A percentile compares a stretch with the other conserved stretches of the same genome.
Conservation (phyloP, 2,113 vertebrate species). For the Nothoprocta perdicaria region DNA sequence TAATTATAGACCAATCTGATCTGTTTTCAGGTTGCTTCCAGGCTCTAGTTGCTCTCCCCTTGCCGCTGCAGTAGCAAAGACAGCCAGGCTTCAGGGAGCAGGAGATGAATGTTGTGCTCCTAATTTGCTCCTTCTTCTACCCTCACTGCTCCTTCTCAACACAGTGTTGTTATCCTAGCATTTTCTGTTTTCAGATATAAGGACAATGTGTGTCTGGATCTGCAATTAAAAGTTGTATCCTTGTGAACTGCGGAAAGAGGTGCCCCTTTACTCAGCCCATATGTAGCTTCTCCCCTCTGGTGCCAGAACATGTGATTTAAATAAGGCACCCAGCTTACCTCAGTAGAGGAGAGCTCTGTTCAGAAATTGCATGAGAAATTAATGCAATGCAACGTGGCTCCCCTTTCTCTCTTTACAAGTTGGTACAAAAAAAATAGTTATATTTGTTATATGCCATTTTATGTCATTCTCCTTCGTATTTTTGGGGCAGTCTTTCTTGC, state of each 20-base stretch:
- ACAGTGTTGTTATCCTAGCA: background rate
- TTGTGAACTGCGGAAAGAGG: slow-evolving; percentile 51
- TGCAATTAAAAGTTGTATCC: slow-evolving; percentile 26
- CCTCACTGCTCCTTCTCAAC: background rate
- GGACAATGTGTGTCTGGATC: slow-evolving; percentile 56
- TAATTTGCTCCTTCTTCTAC: background rate
- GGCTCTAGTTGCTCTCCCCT: background rate
- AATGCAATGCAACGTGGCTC: background rate
- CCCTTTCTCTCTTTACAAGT: background rate
- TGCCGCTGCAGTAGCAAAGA: background rate
- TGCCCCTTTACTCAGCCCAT: slow-evolving; percentile 24
- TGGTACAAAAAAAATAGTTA: background rate
- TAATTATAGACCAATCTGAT: background rate
- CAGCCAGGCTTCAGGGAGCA: background rate
- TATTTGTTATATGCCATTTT: background rate
- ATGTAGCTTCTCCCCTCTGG: background rate
- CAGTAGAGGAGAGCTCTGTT: slow-evolving; percentile 22
- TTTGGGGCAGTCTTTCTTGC: background rate
- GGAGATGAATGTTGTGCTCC: background rate
- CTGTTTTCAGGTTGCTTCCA: background rate
- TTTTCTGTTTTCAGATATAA: slow-evolving; percentile 21
- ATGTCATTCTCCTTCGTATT: fast-evolving
- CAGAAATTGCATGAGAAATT: background rate
- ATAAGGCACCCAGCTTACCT: background rate
- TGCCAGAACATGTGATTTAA: background rate